Conservation (phyloP, 2,888 invertebrate genomes). For the Loripinus fragilis region DNA sequence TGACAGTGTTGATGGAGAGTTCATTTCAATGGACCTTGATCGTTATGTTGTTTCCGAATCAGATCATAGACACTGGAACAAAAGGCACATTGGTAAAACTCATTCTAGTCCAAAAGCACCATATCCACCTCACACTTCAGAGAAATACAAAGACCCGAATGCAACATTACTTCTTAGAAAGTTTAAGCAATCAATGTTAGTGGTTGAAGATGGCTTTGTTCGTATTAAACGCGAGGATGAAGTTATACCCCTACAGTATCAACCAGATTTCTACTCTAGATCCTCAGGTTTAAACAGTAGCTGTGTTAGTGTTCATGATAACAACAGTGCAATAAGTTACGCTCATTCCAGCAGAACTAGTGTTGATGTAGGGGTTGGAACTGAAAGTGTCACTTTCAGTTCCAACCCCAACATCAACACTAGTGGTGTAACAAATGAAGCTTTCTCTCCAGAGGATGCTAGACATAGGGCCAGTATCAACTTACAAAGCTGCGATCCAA, state of each 20-base stretch:
- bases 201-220: constrained; percentile 95
- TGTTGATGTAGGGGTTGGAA: constrained; percentile 19
- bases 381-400: no score
- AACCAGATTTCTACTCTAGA: constrained; percentile 48
- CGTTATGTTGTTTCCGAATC: constrained; percentile 46
- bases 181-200: constrained; percentile 88
- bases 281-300: constrained; percentile 49
- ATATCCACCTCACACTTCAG: constrained; percentile 55
- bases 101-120: constrained; percentile 7
- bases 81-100: constrained; percentile 24
- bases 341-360: constrained; percentile 24
- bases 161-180: constrained; percentile 54
- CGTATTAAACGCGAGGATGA: constrained; percentile 90
- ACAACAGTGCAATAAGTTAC: constrained; percentile 70
- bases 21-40: constrained; percentile 41
- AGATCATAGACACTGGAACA: constrained; percentile 51
- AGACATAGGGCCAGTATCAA: constrained; percentile 23
- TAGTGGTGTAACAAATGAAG: constrained; percentile 34
- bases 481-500: constrained; percentile 7
- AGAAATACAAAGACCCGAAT: constrained; percentile 55
- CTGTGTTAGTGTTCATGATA: constrained; percentile 60
- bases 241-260: constrained; percentile 54
- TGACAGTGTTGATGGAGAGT: constrained; percentile 31
- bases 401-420: no score
- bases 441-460: constrained; percentile 34